These are phyloP conservation scores for Samia ricini DNA, from an alignment of 1,140 invertebrate genomes.

Conservation along the genomic window DNA sequence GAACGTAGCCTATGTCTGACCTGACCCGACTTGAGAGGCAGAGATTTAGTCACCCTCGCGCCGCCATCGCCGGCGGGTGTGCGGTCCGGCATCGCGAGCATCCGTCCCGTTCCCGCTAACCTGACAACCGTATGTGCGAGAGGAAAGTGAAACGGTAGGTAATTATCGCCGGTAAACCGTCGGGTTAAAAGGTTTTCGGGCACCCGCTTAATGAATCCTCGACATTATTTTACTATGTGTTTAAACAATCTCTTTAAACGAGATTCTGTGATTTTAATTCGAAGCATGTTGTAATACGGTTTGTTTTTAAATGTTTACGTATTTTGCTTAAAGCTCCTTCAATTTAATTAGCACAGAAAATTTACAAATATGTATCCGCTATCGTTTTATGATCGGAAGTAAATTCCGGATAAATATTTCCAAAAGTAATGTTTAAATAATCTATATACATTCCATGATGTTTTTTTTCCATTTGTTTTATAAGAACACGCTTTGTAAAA, in stretches of 20 bases:
- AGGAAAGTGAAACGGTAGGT: conserved; percentile 52
- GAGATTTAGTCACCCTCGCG: conserved; percentile 49
- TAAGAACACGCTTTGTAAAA: too few species aligned
- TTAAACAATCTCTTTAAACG: conserved; percentile 2
- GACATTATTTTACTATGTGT: conserved; percentile 23
- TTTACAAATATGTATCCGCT: too few species aligned
- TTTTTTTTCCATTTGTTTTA: too few species aligned
- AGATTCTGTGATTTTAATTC: not conserved
- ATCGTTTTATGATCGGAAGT: too few species aligned
- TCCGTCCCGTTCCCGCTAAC: conserved; percentile 48
- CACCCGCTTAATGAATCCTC: conserved; percentile 28
- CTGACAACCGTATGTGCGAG: conserved; percentile 44
- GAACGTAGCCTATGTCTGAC: conserved; percentile 30
- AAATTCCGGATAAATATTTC: too few species aligned
- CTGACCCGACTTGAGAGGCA: conserved; percentile 41
- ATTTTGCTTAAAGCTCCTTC: not conserved
- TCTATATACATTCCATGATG: too few species aligned
- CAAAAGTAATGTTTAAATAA: too few species aligned
- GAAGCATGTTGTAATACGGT: not conserved
- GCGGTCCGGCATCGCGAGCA: conserved; percentile 17
- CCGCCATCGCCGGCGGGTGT: conserved; percentile 32
- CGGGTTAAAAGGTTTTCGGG: conserved; percentile 50
- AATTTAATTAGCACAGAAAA: too few species aligned
- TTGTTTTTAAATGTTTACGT: not conserved
- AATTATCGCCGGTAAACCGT: conserved; percentile 34